Evolutionary conservation across 2,797 vertebrate genomes (phyloP).

Genomic region (Etheostoma nigrum): DNA sequence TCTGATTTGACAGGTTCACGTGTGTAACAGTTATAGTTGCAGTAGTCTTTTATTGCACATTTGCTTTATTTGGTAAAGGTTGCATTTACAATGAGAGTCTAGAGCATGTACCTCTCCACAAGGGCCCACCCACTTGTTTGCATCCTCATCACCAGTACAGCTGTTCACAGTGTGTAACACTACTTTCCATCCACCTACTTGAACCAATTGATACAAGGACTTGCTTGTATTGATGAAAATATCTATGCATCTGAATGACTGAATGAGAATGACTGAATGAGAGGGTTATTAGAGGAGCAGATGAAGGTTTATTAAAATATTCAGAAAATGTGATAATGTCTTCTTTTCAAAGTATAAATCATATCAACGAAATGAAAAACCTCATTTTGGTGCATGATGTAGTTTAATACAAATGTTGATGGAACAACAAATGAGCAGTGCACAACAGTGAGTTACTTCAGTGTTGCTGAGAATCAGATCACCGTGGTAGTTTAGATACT

Average conservation of each 20-base stretch:
- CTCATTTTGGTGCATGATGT: constrained; percentile 27
- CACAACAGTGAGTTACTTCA: not conserved
- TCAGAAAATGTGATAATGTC: constrained; percentile 54
- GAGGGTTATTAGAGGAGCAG: constrained; percentile 40
- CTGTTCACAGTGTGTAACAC: not conserved
- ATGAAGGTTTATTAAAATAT: constrained; percentile 53
- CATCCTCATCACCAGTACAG: not conserved
- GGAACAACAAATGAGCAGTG: not conserved
- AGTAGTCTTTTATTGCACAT: not conserved
- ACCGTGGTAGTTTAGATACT: not conserved
- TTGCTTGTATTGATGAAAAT: not conserved
- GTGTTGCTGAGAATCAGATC: constrained; percentile 9
- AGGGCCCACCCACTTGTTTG: not conserved
- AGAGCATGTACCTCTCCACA: not conserved
- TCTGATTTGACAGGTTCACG: not conserved
- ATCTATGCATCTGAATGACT: constrained; percentile 18
- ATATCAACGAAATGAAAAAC: constrained; percentile 52
- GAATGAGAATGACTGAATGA: constrained; percentile 15
- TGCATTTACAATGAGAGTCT: not conserved
- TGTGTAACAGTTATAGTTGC: not conserved
- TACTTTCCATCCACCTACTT: not conserved
- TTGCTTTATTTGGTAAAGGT: not conserved
- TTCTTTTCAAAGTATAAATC: constrained; percentile 24
- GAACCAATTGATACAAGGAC: not conserved
- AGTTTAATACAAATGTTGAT: constrained; percentile 11